A percentile compares a stretch with the other conserved stretches of the same genome.
phyloP scores from a whole-genome alignment of 2,797 vertebrate genomes.

The Xenentodon cancila region DNA sequence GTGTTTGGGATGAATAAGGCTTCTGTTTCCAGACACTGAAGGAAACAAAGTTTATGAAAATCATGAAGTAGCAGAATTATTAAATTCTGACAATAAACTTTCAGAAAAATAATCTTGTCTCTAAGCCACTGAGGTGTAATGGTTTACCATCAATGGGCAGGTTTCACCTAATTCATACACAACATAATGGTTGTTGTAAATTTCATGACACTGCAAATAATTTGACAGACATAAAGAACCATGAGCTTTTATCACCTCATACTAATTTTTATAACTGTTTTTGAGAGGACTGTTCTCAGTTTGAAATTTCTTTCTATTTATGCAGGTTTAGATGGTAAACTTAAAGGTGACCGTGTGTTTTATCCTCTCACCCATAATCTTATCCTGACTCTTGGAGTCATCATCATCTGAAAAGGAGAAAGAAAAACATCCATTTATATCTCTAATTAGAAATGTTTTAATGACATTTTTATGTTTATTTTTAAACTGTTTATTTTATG shows the following conservation, averaged over 20 bases:
- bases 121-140: no score
- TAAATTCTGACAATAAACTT: not conserved
- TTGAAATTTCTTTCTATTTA: conserved; percentile 39
- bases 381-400: conserved; percentile 84
- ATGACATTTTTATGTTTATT: not conserved
- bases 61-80: conserved; percentile 2
- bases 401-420: conserved; percentile 85
- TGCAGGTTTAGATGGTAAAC: conserved; percentile 44
- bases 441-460: conserved; percentile 43
- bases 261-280: not conserved
- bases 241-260: not conserved
- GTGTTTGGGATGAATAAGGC: conserved; percentile 42
- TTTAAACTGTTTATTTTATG: not conserved
- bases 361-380: conserved; percentile 81
- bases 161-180: no score
- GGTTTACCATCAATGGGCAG: no score
- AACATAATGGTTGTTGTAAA: no score
- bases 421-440: conserved; percentile 43
- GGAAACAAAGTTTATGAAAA: conserved; percentile 29
- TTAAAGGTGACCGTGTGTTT: conserved; percentile 53
- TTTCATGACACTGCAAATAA: not conserved
- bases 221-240: not conserved
- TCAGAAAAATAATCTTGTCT: no score
- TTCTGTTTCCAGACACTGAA: conserved; percentile 37
- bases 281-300: not conserved